Base-by-base conservation (phyloP, 2,113 vertebrate species). In the Myrmophylax atrothorax region DNA sequence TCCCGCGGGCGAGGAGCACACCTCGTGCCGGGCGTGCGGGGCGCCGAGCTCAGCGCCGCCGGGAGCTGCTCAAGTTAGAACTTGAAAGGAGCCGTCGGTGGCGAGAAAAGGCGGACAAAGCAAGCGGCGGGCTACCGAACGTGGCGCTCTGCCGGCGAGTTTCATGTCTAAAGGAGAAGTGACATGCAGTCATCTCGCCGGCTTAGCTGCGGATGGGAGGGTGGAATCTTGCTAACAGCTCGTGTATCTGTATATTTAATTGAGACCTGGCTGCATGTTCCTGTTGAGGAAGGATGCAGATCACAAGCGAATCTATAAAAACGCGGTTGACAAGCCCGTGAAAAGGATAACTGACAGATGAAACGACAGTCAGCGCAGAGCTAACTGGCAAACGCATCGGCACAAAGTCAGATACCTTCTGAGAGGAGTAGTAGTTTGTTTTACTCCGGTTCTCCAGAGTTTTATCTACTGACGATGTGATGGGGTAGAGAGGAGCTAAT, bases 301-400 rank as follows among this genome's bases (percentile, higher is more conserved):
- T 97, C 97, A 98, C 97, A 98, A 98, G 97, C 92, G 96, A 98
- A 96, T 97, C 97, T 97, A 95, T 96, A 92, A 95, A 74, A 74
- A 60, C 42, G 86, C 89, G 96, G 97, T 96, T 98, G 98, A 98
- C 98, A 98, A 98, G 91, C 95, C 97, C 96, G 90, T 96, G 96
- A 97, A 97, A 97, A 96, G 97, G 96, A 96, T 97, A 98, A 98
- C 80, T 98, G 98, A 98, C 98, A 98, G 98, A 98, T 98, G 96
- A 98, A 98, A 99, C 98, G 97, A 93, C 97, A 96, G 97, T 91
- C 97, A 96, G 97, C 96, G 96, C 96, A 96, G 98, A 95, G 97
- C 98, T 98, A 98, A 98, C 97, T 98, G 98, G 98, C 98, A 98
- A 98, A 97, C 93, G 96, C 97, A 96, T 79, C 94, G 92, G 93